A percentile compares a stretch with the other conserved stretches of the same genome.
Evolutionary conservation across 2,113 vertebrate genomes (phyloP).

Genomic region (Hippotragus niger): DNA sequence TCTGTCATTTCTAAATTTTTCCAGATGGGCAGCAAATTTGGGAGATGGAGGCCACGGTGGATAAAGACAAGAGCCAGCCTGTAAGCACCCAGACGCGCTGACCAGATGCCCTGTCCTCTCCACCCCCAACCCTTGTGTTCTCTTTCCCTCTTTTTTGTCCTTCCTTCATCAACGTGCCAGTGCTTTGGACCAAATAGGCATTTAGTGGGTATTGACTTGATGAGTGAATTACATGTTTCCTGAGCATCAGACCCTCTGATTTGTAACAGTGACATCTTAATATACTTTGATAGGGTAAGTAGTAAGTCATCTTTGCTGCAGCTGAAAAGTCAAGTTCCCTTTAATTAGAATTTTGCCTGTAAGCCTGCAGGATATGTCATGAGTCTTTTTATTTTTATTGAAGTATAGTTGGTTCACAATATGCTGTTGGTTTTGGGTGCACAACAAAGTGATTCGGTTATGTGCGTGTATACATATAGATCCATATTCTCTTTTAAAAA

Average conservation of each 20-base stretch:
- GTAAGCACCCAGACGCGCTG: slow-evolving; percentile 81
- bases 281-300: neutral
- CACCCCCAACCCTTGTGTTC: accelerated
- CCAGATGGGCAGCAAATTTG: slow-evolving; percentile 97
- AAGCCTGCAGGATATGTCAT: accelerated
- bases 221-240: accelerated
- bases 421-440: neutral
- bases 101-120: accelerated
- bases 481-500: neutral
- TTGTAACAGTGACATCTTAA: neutral
- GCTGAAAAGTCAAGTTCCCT: neutral
- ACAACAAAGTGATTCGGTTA: neutral
- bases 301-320: neutral
- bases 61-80: slow-evolving; percentile 98
- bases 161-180: neutral
- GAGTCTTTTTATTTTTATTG: neutral
- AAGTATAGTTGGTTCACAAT: neutral
- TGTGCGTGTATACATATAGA: neutral
- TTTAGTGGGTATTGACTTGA: neutral
- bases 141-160: too few relatives aligned
- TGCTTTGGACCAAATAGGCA: neutral
- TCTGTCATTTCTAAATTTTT: slow-evolving; percentile 61
- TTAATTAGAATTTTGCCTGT: too few relatives aligned
- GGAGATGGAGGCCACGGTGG: slow-evolving; percentile 97
- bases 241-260: neutral